Evolutionary conservation across 1,140 invertebrate species (phyloP), one percentile per base, ranked within the genome.

Genomic region (Atta texana): DNA sequence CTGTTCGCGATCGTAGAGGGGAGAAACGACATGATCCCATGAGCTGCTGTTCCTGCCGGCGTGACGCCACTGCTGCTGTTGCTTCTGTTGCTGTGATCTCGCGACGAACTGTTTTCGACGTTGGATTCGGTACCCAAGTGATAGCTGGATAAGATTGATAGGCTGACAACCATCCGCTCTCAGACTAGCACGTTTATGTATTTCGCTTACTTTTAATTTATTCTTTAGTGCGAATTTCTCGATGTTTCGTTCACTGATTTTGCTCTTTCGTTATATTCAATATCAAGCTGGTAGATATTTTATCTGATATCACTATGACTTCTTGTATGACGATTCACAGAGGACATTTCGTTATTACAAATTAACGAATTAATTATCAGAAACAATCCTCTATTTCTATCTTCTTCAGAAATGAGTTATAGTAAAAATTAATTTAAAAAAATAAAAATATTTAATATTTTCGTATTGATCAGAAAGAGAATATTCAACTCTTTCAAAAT

Each of bases 11-110:
- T 34, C 12, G 44, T 51, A 66, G 72, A 69, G 87, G 71, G 81
- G 71, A 57, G 44, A 53, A 31, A 7, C 28, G 64, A 87, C 72
- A 90, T 88, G 85, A 90, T 89, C 86, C 86, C 84, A 18, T 85
- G 85, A 84, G 86, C 86, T 91, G 92, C 91, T 72, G 84, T 87
- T 91, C 69, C 78, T 80, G 71, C 86, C 86, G 86, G 88, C 76
- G 88, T 89, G 87, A 89, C 89, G 68, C 80, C 80, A 82, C 86
- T 88, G 85, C 87, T 85, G 89, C 86, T 86, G 89, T 91, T 88
- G 89, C 89, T 90, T 89, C 90, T 88, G 90, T 90, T 86, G 74
- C 89, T 61, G 90, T 90, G 90, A 91, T 91, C 90, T 88, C 77
- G 90, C 82, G 77, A 72, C 71, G 89, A 90, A 80, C 86, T 75